Evolutionary conservation across 2,113 vertebrate genomes (phyloP).

Genomic region (Falco punctatus): DNA sequence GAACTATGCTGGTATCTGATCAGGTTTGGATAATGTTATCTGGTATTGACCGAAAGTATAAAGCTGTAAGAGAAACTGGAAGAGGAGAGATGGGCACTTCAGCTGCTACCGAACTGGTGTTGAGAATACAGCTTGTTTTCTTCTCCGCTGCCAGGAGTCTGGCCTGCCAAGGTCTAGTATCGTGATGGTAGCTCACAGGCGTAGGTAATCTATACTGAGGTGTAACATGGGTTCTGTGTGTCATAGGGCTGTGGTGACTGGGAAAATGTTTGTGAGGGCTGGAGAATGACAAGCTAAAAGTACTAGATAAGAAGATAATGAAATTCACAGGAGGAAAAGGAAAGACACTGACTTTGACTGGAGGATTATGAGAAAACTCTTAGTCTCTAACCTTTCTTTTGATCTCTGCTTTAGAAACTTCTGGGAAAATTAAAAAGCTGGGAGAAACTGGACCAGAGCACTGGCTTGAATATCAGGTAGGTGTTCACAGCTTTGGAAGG

Average conservation of each 20-base stretch:
- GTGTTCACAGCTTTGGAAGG: background rate
- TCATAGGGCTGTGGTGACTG: background rate
- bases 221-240: background rate
- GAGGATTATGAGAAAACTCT: background rate
- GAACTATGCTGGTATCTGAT: background rate
- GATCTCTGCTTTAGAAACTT: slow-evolving; percentile 78
- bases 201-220: background rate
- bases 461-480: slow-evolving; percentile 90
- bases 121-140: background rate
- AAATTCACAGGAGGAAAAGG: background rate
- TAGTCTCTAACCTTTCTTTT: background rate
- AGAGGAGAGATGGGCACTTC: background rate
- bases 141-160: background rate
- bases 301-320: background rate
- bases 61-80: background rate
- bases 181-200: background rate
- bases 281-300: background rate
- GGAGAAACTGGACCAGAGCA: slow-evolving; percentile 88
- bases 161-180: background rate
- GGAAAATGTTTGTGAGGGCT: background rate
- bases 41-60: background rate
- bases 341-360: background rate
- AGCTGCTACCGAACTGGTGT: background rate
- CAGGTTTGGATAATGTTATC: background rate
- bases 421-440: slow-evolving; percentile 84